These are phyloP conservation scores for Leucopsar rothschildi DNA, from an alignment of 2,113 vertebrate genomes.

Conservation along the genomic window DNA sequence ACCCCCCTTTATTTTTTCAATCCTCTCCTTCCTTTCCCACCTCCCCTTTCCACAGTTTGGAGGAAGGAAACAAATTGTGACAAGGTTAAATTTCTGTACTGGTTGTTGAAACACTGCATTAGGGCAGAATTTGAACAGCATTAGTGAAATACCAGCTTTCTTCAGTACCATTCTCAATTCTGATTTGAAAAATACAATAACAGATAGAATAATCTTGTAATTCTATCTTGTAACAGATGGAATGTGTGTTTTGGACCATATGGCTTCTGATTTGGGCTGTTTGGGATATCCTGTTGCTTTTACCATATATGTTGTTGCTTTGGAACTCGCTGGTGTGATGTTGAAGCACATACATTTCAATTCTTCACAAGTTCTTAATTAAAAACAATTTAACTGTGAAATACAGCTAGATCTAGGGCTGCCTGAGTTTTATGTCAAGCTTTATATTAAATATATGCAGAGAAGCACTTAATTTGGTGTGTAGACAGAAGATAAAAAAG, in stretches of 20 bases:
- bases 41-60: not conserved
- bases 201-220: not conserved
- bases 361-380: not conserved
- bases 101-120: not conserved
- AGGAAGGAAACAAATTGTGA: not conserved
- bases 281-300: not conserved
- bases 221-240: not conserved
- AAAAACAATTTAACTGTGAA: not conserved
- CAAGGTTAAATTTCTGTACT: not conserved
- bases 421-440: not conserved
- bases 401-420: not conserved
- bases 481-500: not conserved
- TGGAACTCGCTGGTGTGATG: not conserved
- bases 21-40: not conserved
- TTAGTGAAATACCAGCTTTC: not conserved
- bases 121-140: not conserved
- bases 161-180: not conserved
- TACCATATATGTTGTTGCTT: not conserved
- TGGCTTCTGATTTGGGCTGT: not conserved
- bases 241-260: not conserved
- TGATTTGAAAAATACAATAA: not conserved
- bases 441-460: not conserved
- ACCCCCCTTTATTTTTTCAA: rapidly evolving
- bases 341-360: not conserved
- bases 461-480: not conserved